Evolutionary conservation across 2,797 vertebrate species (phyloP).

Genomic region (Rhincodon typus): DNA sequence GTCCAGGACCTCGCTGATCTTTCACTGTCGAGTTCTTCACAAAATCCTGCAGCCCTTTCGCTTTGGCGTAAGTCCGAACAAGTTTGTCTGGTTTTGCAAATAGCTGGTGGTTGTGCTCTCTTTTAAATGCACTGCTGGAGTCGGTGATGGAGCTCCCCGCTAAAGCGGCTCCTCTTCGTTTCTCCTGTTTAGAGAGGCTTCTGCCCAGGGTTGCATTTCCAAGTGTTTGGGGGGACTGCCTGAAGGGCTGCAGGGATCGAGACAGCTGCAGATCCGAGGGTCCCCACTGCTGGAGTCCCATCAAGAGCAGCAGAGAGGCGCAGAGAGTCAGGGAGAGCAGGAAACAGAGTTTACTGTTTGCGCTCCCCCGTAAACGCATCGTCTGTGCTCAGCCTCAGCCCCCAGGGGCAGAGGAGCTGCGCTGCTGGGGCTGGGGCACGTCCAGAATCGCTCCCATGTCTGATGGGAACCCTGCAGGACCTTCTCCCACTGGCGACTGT

Average conservation of each 20-base stretch:
- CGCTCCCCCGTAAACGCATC: conserved; percentile 66
- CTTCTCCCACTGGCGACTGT: not conserved
- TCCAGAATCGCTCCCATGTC: conserved; percentile 30
- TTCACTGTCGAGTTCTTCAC: not conserved
- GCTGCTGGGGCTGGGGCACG: conserved; percentile 8
- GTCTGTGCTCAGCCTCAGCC: conserved; percentile 59
- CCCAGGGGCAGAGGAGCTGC: conserved; percentile 46
- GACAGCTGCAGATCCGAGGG: not conserved
- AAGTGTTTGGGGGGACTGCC: not conserved
- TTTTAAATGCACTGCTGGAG: not conserved
- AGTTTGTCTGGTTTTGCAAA: not conserved
- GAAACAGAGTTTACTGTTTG: conserved; percentile 72
- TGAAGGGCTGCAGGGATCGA: not conserved
- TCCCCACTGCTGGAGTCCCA: conserved; percentile 42
- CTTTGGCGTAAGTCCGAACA: not conserved
- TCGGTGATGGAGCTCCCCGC: not conserved
- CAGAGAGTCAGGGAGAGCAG: conserved; percentile 70
- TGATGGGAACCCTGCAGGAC: conserved; percentile 40
- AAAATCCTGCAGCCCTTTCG: conserved; percentile 28
- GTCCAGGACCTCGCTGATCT: not conserved
- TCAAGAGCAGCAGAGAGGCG: conserved; percentile 68
- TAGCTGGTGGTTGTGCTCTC: not conserved
- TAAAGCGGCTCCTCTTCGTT: conserved; percentile 16
- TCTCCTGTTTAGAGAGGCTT: conserved; percentile 20
- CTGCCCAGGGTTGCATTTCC: conserved; percentile 37